phyloP scores from a whole-genome alignment of 2,113 vertebrate genomes.

The Limanda limanda region DNA sequence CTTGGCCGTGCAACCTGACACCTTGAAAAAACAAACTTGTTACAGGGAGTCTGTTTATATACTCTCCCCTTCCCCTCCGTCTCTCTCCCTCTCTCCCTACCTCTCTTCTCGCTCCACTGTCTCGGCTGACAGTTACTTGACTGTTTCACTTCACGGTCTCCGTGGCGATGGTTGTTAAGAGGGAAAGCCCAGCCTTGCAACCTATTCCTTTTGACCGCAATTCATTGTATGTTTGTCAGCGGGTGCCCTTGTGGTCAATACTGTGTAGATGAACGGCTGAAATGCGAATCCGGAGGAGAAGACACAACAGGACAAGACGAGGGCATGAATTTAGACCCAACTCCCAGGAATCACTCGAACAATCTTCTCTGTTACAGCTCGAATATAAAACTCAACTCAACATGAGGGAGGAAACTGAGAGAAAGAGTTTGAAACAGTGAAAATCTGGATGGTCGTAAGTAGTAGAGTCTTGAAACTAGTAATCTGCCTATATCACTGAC shows the following conservation, averaged over 20 bases:
- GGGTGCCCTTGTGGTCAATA: slow-evolving; percentile 65
- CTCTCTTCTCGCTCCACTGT: slow-evolving; percentile 72
- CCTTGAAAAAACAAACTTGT: slow-evolving; percentile 82
- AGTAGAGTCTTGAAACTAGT: not conserved
- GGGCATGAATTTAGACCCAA: slow-evolving; percentile 32
- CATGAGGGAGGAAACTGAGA: not conserved
- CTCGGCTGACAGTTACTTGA: slow-evolving; percentile 78
- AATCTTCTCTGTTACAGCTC: slow-evolving; percentile 15
- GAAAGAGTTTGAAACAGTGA: slow-evolving; percentile 2
- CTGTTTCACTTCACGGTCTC: slow-evolving; percentile 78
- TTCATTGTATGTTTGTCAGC: slow-evolving; percentile 72
- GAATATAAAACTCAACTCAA: slow-evolving; percentile 19
- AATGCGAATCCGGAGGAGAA: slow-evolving; percentile 57
- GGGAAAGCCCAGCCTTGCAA: slow-evolving; percentile 60
- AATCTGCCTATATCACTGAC: slow-evolving; percentile 33
- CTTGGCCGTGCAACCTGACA: slow-evolving; percentile 74
- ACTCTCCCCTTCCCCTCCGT: slow-evolving; percentile 48
- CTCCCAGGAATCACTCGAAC: slow-evolving; percentile 29
- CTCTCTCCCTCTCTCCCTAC: slow-evolving; percentile 20
- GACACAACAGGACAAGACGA: slow-evolving; percentile 55
- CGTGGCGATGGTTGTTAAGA: slow-evolving; percentile 72
- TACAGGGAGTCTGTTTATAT: slow-evolving; percentile 78
- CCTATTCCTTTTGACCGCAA: slow-evolving; percentile 64
- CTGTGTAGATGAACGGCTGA: slow-evolving; percentile 67
- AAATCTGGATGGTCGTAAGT: not conserved